Conservation (phyloP, 2,888 invertebrate species). For the Trichacis sp. region DNA sequence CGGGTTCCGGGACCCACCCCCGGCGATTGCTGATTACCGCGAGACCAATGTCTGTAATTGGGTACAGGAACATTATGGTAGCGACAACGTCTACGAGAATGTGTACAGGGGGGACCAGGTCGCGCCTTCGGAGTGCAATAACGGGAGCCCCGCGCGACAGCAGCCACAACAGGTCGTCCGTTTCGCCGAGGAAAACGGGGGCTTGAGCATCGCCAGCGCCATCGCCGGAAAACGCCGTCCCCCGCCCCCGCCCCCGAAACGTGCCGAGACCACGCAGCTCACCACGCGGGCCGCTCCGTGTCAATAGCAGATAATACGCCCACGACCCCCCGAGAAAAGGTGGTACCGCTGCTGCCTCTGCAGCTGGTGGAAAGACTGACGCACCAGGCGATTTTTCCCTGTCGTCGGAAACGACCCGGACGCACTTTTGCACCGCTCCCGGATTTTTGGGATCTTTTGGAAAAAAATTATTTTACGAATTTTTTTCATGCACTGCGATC, state of each 20-base stretch:
- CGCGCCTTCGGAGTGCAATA: conserved; percentile 70
- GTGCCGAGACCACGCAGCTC: conserved; percentile 88
- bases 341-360: conserved; percentile 65
- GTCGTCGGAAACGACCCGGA: conserved; percentile 9
- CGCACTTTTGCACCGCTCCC: neutral
- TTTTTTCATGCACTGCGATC: too few species aligned
- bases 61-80: conserved; percentile 89
- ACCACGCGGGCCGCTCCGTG: conserved; percentile 72
- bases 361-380: conserved; percentile 62
- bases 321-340: conserved; percentile 58
- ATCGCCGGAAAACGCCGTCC: conserved; percentile 77
- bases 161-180: conserved; percentile 55
- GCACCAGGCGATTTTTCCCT: conserved; percentile 3
- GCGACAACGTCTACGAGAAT: conserved; percentile 82
- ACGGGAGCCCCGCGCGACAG: conserved; percentile 61
- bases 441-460: neutral
- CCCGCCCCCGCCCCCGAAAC: conserved; percentile 90
- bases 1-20: conserved; percentile 86
- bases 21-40: conserved; percentile 78
- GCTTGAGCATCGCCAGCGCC: conserved; percentile 64
- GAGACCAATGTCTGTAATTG: conserved; percentile 90
- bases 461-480: neutral
- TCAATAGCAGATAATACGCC: conserved; percentile 65
- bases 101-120: conserved; percentile 72
- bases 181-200: conserved; percentile 61